phyloP scores from a whole-genome alignment of 1,140 invertebrate species.

The Drosophila burlai region DNA sequence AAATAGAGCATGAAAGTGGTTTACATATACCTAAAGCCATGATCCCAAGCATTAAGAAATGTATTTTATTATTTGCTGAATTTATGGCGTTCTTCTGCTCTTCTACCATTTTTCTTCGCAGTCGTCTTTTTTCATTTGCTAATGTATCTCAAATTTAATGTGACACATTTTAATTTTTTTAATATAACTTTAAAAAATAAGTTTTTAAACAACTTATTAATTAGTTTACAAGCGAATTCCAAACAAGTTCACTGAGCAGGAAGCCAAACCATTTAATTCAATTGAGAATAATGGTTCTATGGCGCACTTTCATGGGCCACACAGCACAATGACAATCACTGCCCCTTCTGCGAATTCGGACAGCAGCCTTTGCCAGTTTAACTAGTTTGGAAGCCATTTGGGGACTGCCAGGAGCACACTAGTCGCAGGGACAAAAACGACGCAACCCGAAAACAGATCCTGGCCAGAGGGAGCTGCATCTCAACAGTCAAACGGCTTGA shows the following conservation, averaged over 20 bases:
- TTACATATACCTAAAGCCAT: too few species aligned
- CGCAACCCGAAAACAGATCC: slow-evolving; percentile 5
- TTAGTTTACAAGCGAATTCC: not conserved
- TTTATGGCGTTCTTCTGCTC: slow-evolving; percentile 1
- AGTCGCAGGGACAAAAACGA: not conserved
- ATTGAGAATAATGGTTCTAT: slow-evolving; percentile 11
- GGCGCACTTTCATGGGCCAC: slow-evolving; percentile 1
- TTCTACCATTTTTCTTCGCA: not conserved
- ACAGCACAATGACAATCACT: slow-evolving; percentile 10
- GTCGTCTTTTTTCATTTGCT: slow-evolving; percentile 53
- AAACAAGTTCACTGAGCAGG: slow-evolving; percentile 2
- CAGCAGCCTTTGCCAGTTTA: slow-evolving; percentile 35
- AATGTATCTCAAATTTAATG: slow-evolving; percentile 25
- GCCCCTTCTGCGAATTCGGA: not conserved
- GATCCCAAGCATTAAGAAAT: too few species aligned
- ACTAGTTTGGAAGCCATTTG: slow-evolving; percentile 56
- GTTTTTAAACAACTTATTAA: not conserved
- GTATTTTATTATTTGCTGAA: not conserved
- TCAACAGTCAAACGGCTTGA: slow-evolving; percentile 41
- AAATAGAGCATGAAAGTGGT: too few species aligned
- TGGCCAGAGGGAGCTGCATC: slow-evolving; percentile 16
- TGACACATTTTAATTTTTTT: not conserved
- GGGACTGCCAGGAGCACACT: slow-evolving; percentile 41
- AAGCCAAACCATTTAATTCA: slow-evolving; percentile 25
- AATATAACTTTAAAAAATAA: not conserved